Evolutionary conservation across 2,797 vertebrate genomes (phyloP), one percentile per base, ranked within the genome.

Genomic region (Menidia menidia): DNA sequence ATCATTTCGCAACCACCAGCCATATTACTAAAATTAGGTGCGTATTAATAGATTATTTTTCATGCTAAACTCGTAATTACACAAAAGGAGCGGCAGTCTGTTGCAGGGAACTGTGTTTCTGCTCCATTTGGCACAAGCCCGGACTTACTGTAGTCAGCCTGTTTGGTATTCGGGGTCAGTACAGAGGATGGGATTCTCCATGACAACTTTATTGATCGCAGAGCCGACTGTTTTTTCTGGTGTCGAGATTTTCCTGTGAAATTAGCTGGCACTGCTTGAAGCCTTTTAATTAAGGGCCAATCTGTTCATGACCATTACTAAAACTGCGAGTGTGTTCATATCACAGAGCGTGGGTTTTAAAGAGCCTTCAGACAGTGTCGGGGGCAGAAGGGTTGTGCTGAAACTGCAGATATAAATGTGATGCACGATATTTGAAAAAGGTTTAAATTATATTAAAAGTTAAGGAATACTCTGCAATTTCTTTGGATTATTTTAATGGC

Each of bases 221-320:
- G 43, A 62, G 71, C 66, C 82, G 64, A 73, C 77, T 64, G 82
- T 73, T 71, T 81, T 65, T 75, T 77, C 68, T 64, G 72, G 77
- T 77, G 71, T 74, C 68, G 67, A 75, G 13, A 88, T 77, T 82
- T 89, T 56, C 78, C 73, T 84, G 80, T 80, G 67, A 89, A 77
- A 88, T 89, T 87, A 88, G 84, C 81, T 88, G 68, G 75, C 77
- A 76, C 55, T 18, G 53, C 15, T 48, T 41, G 33, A 62, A 79
- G 74, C 66, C 64, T 51, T 88, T 82, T 78, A 71, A 81, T 82
- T 76, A 78, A 59, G 15, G 60, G 42, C 19, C 55, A 47, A 41
- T 55, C 45, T 58, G 55, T 48, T 73, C 70, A 54, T 25, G 31
- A 57, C 68, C 56, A 68, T 42, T 3, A 54, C 35, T 43, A 11